Percentiles rank a stretch among this genome's conserved stretches.
Conservation (phyloP, 1,140 invertebrate species). For the Thalassaphorura encarpata region DNA sequence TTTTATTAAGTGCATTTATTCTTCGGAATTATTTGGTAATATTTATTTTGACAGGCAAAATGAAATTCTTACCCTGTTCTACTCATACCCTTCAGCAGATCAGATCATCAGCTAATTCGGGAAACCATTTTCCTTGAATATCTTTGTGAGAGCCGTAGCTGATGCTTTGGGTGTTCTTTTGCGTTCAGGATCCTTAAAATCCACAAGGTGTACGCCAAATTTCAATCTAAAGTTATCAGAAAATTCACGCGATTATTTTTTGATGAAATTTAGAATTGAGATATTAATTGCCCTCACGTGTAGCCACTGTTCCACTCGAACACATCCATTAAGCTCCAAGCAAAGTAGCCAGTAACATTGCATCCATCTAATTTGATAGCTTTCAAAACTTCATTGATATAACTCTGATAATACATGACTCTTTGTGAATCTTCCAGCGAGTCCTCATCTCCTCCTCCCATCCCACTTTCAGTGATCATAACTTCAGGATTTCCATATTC, state of each 20-base stretch:
- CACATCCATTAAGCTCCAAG: slow-evolving; percentile 19
- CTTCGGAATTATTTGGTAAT: too few species aligned
- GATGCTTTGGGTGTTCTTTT: neutral
- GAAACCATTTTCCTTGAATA: too few species aligned
- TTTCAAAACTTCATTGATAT: slow-evolving; percentile 17
- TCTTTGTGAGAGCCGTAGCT: neutral
- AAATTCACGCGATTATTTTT: neutral
- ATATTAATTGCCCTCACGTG: slow-evolving; percentile 1
- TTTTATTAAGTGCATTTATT: too few species aligned
- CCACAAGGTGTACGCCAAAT: neutral
- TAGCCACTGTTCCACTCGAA: slow-evolving; percentile 29
- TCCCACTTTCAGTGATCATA: slow-evolving; percentile 20
- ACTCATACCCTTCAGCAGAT: too few species aligned
- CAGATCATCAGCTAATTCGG: too few species aligned
- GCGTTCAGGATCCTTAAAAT: neutral
- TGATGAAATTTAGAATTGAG: neutral
- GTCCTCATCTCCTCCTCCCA: neutral
- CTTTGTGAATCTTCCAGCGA: slow-evolving; percentile 9
- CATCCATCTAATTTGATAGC: slow-evolving; percentile 6
- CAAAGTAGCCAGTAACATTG: slow-evolving; percentile 12
- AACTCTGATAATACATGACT: slow-evolving; percentile 9
- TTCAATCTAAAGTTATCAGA: neutral
- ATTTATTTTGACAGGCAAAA: too few species aligned
- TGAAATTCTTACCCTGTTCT: too few species aligned
- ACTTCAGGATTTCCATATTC: slow-evolving; percentile 14